Base-by-base conservation (phyloP, 1,140 invertebrate genomes). In the Liolophura sinensis region DNA sequence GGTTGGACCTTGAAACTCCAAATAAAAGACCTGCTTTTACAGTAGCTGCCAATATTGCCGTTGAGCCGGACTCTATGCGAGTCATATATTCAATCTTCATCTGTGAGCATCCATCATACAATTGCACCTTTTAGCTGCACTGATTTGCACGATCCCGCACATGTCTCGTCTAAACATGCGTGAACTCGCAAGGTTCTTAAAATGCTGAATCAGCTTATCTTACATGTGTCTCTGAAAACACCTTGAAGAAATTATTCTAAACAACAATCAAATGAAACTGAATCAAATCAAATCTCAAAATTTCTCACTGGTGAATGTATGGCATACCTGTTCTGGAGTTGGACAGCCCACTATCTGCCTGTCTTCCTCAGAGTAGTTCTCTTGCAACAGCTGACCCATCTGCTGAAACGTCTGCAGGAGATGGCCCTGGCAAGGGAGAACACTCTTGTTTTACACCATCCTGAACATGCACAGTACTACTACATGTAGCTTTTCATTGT, bases 401-500 rank as follows among this genome's bases (percentile, higher is more conserved):
- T 94, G 92, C 16, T 93, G 89, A 82, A 95, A 97, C 40, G 88
- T 88, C 59, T 90, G 92, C 16, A 95, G 91, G 6, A 97, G 89
- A 75, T 95, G 95, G 79, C 95, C 95, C 90, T 95, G 83, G 51
- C 88, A 85, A 60, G 24, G 40, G 47, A 46, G 12, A 62, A n/a
- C 59, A 61, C 31, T 40, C 31, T 40, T 3, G 31, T 3, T 40
- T 40, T 5, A 40, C 31, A 40, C 31, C 9, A 3, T 40, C 9
- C 31, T 15, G 14, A 58, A 15, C 31, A 40, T 40, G 31, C 31
- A 40, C 3, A 9, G 31, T 9, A 40, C 3, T 9, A 40, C 9
- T 40, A 9, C 31, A 40, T 58, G 56, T 27, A 15, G 15, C 15
- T 58, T 14, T 15, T 15, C 25, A 15, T 58, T 16, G 16, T 15